Evolutionary conservation across 1,140 invertebrate species (phyloP).

Genomic region (Drosophila melanica): DNA sequence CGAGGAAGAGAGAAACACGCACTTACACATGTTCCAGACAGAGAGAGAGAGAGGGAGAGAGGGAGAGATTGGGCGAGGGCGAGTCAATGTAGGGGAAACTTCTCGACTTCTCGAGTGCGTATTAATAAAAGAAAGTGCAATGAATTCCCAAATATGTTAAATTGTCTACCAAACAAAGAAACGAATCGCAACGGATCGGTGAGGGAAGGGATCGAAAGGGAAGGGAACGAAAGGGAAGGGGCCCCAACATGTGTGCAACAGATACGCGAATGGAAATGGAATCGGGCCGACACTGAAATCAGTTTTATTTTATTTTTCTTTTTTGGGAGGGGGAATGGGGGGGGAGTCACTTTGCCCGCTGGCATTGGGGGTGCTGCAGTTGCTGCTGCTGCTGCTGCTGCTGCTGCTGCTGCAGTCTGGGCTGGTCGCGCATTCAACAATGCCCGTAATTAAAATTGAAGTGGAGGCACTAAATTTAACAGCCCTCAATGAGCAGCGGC

Average conservation of each 20-base stretch:
- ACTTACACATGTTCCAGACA: constrained; percentile 74
- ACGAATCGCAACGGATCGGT: neutral
- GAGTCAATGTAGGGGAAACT: constrained; percentile 34
- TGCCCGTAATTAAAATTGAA: constrained; percentile 77
- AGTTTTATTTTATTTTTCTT: constrained; percentile 11
- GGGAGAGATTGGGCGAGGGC: neutral
- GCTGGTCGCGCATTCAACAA: constrained; percentile 46
- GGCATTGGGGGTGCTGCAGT: constrained; percentile 1
- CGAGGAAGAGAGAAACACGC: constrained; percentile 25
- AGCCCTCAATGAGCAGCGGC: constrained; percentile 64
- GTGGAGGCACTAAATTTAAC: constrained; percentile 82
- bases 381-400: constrained; percentile 1
- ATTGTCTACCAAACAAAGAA: constrained; percentile 80
- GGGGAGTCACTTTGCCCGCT: constrained; percentile 18
- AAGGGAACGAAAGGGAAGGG: neutral
- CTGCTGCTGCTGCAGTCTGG: constrained; percentile 13
- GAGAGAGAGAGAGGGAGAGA: neutral
- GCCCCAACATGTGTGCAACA: constrained; percentile 74
- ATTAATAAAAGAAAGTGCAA: constrained; percentile 83
- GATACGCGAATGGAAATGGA: constrained; percentile 50
- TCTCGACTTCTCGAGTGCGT: constrained; percentile 60
- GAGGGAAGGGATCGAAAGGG: too few species aligned
- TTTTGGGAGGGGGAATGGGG: constrained; percentile 42
- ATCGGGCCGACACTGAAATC: constrained; percentile 20
- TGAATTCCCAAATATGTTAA: constrained; percentile 83